Evolutionary conservation across 2,797 vertebrate species (phyloP), one percentile per base, ranked within the genome.

Genomic region (Delichon dasypus): DNA sequence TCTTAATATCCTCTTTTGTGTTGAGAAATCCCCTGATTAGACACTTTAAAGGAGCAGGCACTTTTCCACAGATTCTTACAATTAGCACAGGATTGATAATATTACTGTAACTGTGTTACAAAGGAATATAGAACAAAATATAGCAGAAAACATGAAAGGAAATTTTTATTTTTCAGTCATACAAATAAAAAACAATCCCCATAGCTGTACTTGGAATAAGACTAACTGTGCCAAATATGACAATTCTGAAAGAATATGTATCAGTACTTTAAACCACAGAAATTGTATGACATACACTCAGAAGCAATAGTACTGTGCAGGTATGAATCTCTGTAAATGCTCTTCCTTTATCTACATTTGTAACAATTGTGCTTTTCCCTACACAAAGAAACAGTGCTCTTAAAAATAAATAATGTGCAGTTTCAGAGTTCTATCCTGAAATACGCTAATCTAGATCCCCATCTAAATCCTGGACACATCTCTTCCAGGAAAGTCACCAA

Each of bases 111-210:
- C 8, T 32, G 15, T 64, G 11, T 75, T 62, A 85, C 29, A 90
- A 82, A 89, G 38, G 32, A 94, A 84, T 51, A 91, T 5, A 3
- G 55, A 82, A 79, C 36, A 93, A 54, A 94, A 86, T 79, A 42
- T 67, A 94, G 54, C 79, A 75, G 93, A 89, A 93, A 91, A 92
- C 68, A 71, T 68, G 36, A 45, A 70, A 94, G 93, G 95, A 96
- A 90, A 19, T 55, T 80, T 98, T 98, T 98, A 98, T 98, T 98
- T 98, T 97, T 98, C 95, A 98, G 78, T 97, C 97, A 89, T 97
- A 98, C 97, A 97, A 97, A 97, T 97, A 97, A 96, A 97, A 97
- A 98, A 93, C 91, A 97, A 97, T 98, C 98, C 95, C 93, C 95
- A 95, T 96, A 97, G 61, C 87, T 94, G 65, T 96, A 97, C 96